Conservation (phyloP, 2,888 invertebrate species). For the Blera fallax region DNA sequence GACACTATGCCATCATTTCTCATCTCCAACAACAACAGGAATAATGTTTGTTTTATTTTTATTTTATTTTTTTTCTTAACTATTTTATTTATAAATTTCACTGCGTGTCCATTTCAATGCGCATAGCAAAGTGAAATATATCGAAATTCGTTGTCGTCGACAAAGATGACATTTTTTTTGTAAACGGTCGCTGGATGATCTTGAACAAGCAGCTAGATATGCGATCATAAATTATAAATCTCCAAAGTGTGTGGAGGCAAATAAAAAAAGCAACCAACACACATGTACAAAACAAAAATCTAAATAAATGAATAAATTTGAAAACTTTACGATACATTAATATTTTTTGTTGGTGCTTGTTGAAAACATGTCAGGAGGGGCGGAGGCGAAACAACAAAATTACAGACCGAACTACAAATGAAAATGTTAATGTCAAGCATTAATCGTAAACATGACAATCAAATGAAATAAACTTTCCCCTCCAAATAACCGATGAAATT, state of each 20-base stretch:
- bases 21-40: conserved; percentile 23
- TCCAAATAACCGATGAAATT: not conserved
- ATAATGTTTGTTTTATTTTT: conserved; percentile 15
- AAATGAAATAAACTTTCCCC: conserved; percentile 48
- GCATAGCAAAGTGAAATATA: conserved; percentile 40
- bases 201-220: conserved; percentile 30
- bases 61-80: not conserved
- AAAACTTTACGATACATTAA: conserved; percentile 44
- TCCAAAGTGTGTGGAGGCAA: not conserved
- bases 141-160: conserved; percentile 47
- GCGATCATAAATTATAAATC: conserved; percentile 48
- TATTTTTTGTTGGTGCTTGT: not conserved
- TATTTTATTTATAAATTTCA: conserved; percentile 44
- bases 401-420: conserved; percentile 34
- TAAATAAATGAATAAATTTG: conserved; percentile 59
- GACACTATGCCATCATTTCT: conserved; percentile 34
- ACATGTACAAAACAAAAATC: conserved; percentile 17
- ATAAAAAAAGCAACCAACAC: conserved; percentile 5
- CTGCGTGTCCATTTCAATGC: conserved; percentile 32
- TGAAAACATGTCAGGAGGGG: not conserved
- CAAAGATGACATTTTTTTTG: conserved; percentile 42
- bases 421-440: conserved; percentile 49
- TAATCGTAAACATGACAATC: conserved; percentile 52
- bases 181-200: conserved; percentile 18
- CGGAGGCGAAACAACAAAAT: not conserved